Evolutionary conservation across 2,888 invertebrate species (phyloP), one percentile per base, ranked within the genome.

Genomic region (Darwinula stevensoni): DNA sequence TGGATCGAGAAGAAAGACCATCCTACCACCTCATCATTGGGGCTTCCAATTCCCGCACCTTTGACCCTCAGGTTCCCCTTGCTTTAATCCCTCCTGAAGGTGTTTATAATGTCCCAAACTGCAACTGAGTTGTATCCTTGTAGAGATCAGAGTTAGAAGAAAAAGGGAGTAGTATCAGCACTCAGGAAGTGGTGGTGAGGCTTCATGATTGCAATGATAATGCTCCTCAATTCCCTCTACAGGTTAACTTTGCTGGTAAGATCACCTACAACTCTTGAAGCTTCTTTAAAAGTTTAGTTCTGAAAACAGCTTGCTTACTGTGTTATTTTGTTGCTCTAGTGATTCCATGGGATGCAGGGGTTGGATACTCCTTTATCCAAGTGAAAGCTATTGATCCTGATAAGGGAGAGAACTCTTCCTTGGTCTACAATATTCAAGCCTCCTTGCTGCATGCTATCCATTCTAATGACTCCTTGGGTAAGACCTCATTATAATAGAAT

Each of bases 391-490:
- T 6, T 22, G 22, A 22, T 22, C 22, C 22, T n/a, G 22, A 22
- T n/a, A 9, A 9, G 9, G 22, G 22, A 6, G n/a, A 9, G 9
- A 22, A 22, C 22, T 6, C 9, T 9, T 9, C 22, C n/a, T 6
- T 22, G 22, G n/a, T n/a, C n/a, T 22, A 22, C 22, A 6, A n/a
- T n/a, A 22, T 22, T n/a, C 6, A n/a, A 9, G 6, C 22, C 6
- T 22, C 22, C 9, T 9, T 9, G 6, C 22, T 22, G n/a, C 22
- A 22, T n/a, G 9, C 9, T n/a, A n/a, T 22, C 22, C 9, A n/a
- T 22, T 22, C 22, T n/a, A 22, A 22, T n/a, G 22, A 22, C 22
- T 22, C 22, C n/a, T n/a, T 22, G 6, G 22, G 22, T n/a, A n/a
- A n/a, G n/a, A n/a, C n/a, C n/a, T n/a, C n/a, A n/a, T n/a, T n/a